Evolutionary conservation across 2,888 invertebrate genomes (phyloP), one percentile per base, ranked within the genome.

Genomic region (Rhagium mordax): DNA sequence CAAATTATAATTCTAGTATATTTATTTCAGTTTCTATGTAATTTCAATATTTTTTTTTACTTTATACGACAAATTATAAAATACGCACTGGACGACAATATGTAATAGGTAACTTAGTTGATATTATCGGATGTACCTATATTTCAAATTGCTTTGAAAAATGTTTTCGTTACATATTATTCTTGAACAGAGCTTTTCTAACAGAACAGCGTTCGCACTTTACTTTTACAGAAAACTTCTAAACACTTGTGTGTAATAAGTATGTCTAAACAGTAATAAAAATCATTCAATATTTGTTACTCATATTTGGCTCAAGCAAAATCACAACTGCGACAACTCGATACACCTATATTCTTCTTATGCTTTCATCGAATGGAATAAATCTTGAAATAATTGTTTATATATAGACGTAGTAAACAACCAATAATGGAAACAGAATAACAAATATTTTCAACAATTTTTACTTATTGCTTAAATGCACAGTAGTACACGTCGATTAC

Each of bases 391-490:
- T 41, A 41, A 41, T 41, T 41, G n/a, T 41, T 15, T 41, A 41
- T n/a, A 41, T 41, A 33, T 13, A 33, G 10, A 8, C 13, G 10
- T 33, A 24, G 3, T 24, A 24, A 6, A 4, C 6, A 24, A 24
- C 10, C 41, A n/a, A n/a, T 13, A 41, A 2, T 41, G n/a, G 3
- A 13, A 1, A 4, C 5, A 41, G 70, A 51, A 71, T 70, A 71
- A 67, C 59, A 65, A 20, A 65, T 48, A 69, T 72, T 76, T 59
- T n/a, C 57, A 68, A 55, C 57, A 68, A 55, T 65, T 65, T 65
- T 65, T 21, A 18, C 51, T 67, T 77, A 75, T 77, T 77, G 77
- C 77, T 77, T 74, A 74, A 66, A 77, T 71, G 70, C 68, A 72
- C 70, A 68, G 70, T 74, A 60, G 68, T 68, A 57, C 67, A 64